Conservation (phyloP, 35 echinoderm and acorn worm species). For the Stichopus chloronotus region DNA sequence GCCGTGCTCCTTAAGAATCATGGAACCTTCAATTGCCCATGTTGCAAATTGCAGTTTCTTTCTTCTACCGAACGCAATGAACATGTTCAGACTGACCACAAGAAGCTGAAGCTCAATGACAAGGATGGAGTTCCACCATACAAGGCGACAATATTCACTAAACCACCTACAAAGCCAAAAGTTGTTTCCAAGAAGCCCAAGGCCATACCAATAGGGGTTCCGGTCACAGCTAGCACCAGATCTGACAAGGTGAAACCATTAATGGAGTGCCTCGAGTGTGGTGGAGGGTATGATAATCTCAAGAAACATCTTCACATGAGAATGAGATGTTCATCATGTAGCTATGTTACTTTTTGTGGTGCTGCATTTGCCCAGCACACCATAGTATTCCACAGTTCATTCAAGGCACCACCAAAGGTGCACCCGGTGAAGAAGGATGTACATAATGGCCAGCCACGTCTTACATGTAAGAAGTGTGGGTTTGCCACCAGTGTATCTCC, state of each 20-base stretch:
- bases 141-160: background rate
- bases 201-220: background rate
- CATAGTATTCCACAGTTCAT: constrained; percentile 57
- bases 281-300: constrained; percentile 17
- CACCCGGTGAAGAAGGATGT: constrained; percentile 55
- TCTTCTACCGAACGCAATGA: constrained; percentile 44
- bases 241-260: background rate
- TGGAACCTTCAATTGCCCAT: constrained; percentile 34
- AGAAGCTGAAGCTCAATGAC: background rate
- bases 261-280: constrained; percentile 61
- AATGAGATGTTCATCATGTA: constrained; percentile 53
- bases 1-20: constrained; percentile 28
- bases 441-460: background rate
- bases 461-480: constrained; percentile 41
- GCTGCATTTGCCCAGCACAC: constrained; percentile 53
- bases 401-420: constrained; percentile 35
- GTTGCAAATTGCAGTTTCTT: constrained; percentile 58
- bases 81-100: constrained; percentile 54
- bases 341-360: constrained; percentile 55
- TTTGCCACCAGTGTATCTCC: background rate
- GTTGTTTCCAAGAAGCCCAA: constrained; percentile 8
- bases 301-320: background rate
- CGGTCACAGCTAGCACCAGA: background rate
- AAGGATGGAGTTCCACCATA: constrained; percentile 5
- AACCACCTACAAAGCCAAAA: background rate